Evolutionary conservation across 2,888 invertebrate species (phyloP), one percentile per base, ranked within the genome.

Genomic region (Alloscopus bannaensis): DNA sequence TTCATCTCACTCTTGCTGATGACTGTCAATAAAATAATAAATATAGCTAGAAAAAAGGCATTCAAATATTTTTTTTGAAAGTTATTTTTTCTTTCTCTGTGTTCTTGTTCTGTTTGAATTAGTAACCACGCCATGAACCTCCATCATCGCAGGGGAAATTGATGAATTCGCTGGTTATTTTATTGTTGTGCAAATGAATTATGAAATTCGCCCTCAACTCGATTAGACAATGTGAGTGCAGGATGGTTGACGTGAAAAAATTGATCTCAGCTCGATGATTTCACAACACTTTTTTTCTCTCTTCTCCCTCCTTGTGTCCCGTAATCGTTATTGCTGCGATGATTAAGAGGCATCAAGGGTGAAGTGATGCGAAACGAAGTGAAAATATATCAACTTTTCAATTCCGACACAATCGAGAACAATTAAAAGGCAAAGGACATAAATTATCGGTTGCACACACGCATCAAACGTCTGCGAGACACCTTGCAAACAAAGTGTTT

Each of bases 171-270:
- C 31, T 50, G 24, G 29, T 50, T 36, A 29, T 40, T 50, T 22
- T 64, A 50, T 50, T 66, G 66, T 52, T 66, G 66, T 66, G 66
- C 52, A 66, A 66, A 66, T 66, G 28, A 52, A n/a, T 66, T 24
- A 29, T 66, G 52, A 66, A 52, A 66, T 66, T 1, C 28, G 6
- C 1, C 3, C 11, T 3, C 2, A 2, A n/a, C 1, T 16, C 2
- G 3, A 4, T 20, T 26, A n/a, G 24, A 11, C 55, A 24, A 16
- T 18, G 28, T 1, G 28, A 26, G 28, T 26, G 55, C n/a, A n/a
- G n/a, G n/a, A n/a, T n/a, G n/a, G n/a, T n/a, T n/a, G n/a, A n/a
- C n/a, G n/a, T n/a, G n/a, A n/a, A 55, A 24, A 24, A 55, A 55
- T 55, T 8, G 55, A 22, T 22, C 24, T 47, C 16, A n/a, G 47